Evolutionary conservation across 2,888 invertebrate genomes (phyloP).

Genomic region (Cremastinae sp.): DNA sequence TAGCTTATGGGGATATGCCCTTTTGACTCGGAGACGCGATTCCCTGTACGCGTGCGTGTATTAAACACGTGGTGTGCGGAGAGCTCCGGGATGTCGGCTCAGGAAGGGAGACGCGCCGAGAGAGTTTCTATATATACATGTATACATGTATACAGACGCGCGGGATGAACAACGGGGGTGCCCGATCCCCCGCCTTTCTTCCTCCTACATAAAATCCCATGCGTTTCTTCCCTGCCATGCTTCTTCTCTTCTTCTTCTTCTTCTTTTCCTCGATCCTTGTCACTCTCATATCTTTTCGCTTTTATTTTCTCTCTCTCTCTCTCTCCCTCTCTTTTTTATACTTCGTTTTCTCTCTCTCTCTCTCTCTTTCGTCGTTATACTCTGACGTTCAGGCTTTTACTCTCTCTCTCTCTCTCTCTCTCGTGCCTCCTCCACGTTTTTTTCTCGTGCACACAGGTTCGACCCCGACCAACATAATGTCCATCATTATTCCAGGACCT

Average conservation of each 20-base stretch:
- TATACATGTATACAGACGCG: no score
- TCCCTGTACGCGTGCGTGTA: background rate
- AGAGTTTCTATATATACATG: no score
- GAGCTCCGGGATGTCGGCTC: slow-evolving; percentile 8
- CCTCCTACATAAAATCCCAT: slow-evolving; percentile 16
- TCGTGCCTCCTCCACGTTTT: slow-evolving; percentile 31
- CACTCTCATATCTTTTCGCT: slow-evolving; percentile 17
- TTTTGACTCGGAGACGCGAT: slow-evolving; percentile 1
- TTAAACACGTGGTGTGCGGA: background rate
- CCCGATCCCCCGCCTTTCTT: background rate
- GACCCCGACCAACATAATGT: slow-evolving; percentile 58
- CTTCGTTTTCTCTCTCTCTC: background rate
- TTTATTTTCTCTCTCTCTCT: slow-evolving; percentile 8
- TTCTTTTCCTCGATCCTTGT: slow-evolving; percentile 28
- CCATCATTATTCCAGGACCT: slow-evolving; percentile 55
- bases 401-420: background rate
- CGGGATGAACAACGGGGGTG: slow-evolving; percentile 46
- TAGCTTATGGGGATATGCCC: slow-evolving; percentile 8
- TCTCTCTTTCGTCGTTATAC: slow-evolving; percentile 2
- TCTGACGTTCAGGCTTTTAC: no score
- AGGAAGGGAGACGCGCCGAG: slow-evolving; percentile 3
- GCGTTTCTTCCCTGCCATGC: slow-evolving; percentile 23
- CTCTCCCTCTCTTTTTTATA: background rate
- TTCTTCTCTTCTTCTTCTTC: slow-evolving; percentile 28
- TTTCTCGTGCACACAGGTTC: slow-evolving; percentile 18